Evolutionary conservation across 2,888 invertebrate species (phyloP).

Genomic region (Syrista parreyssii): DNA sequence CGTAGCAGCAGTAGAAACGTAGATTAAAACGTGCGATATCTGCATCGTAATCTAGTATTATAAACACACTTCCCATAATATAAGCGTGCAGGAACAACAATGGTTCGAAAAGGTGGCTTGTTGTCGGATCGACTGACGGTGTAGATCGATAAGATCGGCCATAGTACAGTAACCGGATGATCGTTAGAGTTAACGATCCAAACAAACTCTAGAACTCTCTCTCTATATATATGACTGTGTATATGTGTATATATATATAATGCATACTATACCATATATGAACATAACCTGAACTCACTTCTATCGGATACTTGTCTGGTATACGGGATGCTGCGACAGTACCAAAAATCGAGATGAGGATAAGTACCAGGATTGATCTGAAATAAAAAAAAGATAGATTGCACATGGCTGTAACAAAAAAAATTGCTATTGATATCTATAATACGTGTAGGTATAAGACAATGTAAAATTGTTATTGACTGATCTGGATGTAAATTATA

Average conservation of each 20-base stretch:
- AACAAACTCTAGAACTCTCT: neutral
- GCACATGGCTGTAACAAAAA: neutral
- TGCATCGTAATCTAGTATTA: neutral
- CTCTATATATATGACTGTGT: neutral
- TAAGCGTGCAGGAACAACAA: neutral
- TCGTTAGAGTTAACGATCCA: neutral
- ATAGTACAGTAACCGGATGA: neutral
- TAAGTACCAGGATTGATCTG: conserved; percentile 54
- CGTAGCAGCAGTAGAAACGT: neutral
- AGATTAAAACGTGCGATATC: neutral
- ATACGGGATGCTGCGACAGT: conserved; percentile 45
- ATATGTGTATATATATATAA: neutral
- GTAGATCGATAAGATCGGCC: neutral
- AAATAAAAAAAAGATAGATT: conserved; percentile 36
- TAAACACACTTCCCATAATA: neutral
- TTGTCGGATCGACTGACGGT: neutral
- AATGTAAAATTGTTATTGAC: neutral
- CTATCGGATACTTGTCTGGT: conserved; percentile 59
- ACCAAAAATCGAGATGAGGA: conserved; percentile 44
- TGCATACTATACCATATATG: neutral
- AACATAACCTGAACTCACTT: conserved; percentile 42
- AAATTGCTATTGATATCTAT: neutral
- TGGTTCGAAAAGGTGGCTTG: neutral
- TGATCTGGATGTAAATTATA: neutral
- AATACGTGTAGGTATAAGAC: neutral